These are phyloP conservation scores for Morelia viridis DNA, from an alignment of 2,797 vertebrate species.

Conservation along the genomic window DNA sequence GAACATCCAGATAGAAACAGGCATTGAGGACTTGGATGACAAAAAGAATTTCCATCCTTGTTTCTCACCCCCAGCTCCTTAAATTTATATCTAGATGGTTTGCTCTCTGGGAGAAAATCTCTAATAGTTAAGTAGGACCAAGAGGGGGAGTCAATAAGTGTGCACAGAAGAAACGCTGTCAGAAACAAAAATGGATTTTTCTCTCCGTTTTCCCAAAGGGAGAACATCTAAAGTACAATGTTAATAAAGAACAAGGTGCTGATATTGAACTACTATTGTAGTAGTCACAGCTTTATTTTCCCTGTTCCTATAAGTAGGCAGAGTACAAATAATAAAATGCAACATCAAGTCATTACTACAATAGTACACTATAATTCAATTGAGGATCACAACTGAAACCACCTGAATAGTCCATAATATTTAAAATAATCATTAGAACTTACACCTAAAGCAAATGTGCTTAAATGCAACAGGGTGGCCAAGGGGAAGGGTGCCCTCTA, in stretches of 20 bases:
- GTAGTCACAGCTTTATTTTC: not conserved
- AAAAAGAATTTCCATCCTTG: not conserved
- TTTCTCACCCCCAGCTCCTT: not conserved
- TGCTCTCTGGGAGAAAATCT: not conserved
- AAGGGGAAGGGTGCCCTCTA: not conserved
- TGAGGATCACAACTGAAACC: not conserved
- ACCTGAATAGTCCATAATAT: not conserved
- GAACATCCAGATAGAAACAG: not conserved
- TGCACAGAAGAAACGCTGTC: not conserved
- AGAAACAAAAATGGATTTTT: not conserved
- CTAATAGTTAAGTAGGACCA: not conserved
- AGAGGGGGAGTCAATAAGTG: not conserved
- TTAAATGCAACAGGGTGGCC: not conserved
- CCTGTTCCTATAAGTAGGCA: not conserved
- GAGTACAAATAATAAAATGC: not conserved
- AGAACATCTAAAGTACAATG: not conserved
- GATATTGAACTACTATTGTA: not conserved
- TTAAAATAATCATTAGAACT: not conserved
- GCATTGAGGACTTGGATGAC: not conserved
- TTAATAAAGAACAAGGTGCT: not conserved
- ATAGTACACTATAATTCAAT: not conserved
- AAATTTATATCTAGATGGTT: not conserved
- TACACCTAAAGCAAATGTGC: not conserved
- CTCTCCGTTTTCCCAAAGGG: not conserved
- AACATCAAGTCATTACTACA: not conserved